A percentile compares a stretch with the other conserved stretches of the same genome.
phyloP scores from a whole-genome alignment of 37 sponge, comb jelly and placozoan genomes.

The Ephydatia muelleri region DNA sequence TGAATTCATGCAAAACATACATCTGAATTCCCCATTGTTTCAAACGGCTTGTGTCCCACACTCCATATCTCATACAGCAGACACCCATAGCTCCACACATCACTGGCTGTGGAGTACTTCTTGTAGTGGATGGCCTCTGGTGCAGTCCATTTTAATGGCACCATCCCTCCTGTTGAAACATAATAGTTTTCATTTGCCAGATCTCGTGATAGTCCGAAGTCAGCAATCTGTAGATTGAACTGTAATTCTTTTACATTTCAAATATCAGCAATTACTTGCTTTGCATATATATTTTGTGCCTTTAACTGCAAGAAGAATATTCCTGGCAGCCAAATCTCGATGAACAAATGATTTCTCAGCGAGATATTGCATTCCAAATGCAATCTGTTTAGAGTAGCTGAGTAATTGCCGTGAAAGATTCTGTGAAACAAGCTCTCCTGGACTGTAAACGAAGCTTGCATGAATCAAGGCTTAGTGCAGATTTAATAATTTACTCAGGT shows the following conservation, averaged over 20 bases:
- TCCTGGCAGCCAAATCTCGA: constrained; percentile 59
- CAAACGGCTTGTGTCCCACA: neutral
- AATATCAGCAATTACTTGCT: neutral
- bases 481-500: neutral
- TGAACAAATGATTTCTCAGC: constrained; percentile 43
- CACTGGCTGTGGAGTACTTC: neutral
- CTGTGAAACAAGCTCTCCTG: neutral
- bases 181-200: neutral
- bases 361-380: constrained; percentile 41
- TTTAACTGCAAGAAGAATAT: constrained; percentile 34
- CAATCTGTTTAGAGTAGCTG: constrained; percentile 26
- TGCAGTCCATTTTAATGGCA: constrained; percentile 28
- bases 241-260: too few species aligned
- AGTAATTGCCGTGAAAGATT: neutral
- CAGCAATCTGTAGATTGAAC: constrained; percentile 5
- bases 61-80: neutral
- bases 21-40: neutral
- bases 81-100: neutral
- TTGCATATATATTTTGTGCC: neutral
- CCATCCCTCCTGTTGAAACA: neutral
- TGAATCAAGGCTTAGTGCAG: neutral
- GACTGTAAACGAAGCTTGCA: neutral
- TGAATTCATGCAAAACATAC: neutral
- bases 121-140: constrained; percentile 12
- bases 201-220: constrained; percentile 20